Evolutionary conservation across 2,888 invertebrate genomes (phyloP).

Genomic region (Callimorpha dominula): DNA sequence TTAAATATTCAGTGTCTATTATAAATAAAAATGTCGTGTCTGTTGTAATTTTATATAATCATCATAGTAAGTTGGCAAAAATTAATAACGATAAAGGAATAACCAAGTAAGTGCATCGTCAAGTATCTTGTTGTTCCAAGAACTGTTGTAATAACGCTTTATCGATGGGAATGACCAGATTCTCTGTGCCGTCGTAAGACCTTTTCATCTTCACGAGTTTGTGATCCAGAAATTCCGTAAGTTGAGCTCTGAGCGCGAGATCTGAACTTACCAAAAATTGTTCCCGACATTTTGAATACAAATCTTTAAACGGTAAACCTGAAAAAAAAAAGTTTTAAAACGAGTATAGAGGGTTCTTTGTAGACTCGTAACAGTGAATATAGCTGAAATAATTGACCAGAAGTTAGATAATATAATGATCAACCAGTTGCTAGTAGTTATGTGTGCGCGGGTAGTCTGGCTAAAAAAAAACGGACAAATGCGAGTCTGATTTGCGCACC

Average conservation of each 20-base stretch:
- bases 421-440: too few relatives aligned
- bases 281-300: constrained; percentile 95
- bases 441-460: too few relatives aligned
- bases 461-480: too few relatives aligned
- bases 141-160: constrained; percentile 92
- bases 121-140: constrained; percentile 87
- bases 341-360: not conserved
- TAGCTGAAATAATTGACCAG: too few relatives aligned
- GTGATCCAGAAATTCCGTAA: constrained; percentile 98
- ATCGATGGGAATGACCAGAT: constrained; percentile 93
- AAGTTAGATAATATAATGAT: too few relatives aligned
- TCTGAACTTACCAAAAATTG: constrained; percentile 97
- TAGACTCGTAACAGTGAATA: not conserved
- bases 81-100: not conserved
- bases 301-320: constrained; percentile 96
- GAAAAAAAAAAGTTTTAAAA: constrained; percentile 40
- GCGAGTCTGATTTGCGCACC: too few relatives aligned
- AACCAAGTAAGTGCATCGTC: constrained; percentile 26
- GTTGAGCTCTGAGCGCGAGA: constrained; percentile 94
- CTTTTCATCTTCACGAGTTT: constrained; percentile 94
- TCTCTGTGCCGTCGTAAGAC: constrained; percentile 93
- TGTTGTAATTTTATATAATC: constrained; percentile 5
- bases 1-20: too few relatives aligned
- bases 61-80: constrained; percentile 1
- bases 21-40: not conserved